phyloP scores from a whole-genome alignment of 1,140 invertebrate species.

The Penaeus japonicus region DNA sequence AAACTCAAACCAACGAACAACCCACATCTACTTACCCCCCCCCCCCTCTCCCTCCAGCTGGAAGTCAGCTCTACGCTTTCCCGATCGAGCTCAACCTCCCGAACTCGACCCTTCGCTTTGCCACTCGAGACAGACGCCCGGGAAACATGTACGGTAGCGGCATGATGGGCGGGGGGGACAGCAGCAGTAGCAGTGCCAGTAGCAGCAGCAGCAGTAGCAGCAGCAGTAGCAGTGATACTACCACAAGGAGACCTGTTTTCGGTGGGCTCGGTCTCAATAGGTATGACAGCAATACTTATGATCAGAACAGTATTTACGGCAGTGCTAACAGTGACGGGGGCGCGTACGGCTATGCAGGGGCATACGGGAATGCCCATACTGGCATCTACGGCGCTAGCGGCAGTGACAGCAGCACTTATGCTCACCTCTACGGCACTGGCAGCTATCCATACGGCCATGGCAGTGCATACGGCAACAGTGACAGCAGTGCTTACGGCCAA shows the following conservation, averaged over 20 bases:
- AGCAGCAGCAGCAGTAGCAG: too few species aligned
- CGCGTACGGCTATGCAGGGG: background rate
- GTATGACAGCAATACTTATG: too few species aligned
- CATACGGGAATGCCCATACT: background rate
- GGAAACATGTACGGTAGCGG: background rate
- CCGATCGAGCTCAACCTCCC: conserved; percentile 28
- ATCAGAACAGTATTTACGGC: background rate
- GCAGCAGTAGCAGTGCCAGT: too few species aligned
- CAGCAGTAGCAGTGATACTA: too few species aligned
- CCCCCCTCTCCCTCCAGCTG: background rate
- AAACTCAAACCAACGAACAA: too few species aligned
- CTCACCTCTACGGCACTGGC: too few species aligned
- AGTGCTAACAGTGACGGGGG: background rate
- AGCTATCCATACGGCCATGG: background rate
- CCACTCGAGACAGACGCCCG: background rate
- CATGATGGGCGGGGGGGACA: too few species aligned
- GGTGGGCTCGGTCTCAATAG: too few species aligned
- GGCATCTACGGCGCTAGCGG: too few species aligned
- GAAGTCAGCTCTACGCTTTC: conserved; percentile 23
- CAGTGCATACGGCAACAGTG: background rate
- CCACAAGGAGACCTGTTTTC: too few species aligned
- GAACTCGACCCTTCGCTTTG: conserved; percentile 22
- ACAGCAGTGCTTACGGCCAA: background rate
- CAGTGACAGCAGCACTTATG: background rate
- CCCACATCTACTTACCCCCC: background rate